A percentile compares a stretch with the other conserved stretches of the same genome.
These are phyloP conservation scores for Apaloderma vittatum DNA, from an alignment of 2,113 vertebrate genomes.

Conservation along the genomic window DNA sequence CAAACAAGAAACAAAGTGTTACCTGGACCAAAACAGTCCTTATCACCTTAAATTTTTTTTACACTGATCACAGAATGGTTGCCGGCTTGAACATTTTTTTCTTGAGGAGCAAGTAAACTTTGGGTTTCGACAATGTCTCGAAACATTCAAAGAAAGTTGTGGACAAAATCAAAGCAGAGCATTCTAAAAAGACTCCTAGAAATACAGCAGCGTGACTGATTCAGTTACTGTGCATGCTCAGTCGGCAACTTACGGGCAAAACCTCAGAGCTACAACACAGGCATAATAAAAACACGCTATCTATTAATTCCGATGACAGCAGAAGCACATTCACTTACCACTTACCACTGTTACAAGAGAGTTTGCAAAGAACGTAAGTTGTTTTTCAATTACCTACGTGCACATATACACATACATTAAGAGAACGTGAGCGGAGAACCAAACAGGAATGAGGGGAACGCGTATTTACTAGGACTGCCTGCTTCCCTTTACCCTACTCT, in stretches of 20 bases:
- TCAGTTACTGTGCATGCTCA: not conserved
- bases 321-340: not conserved
- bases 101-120: not conserved
- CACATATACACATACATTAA: not conserved
- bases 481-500: not conserved
- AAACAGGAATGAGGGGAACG: not conserved
- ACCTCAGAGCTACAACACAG: not conserved
- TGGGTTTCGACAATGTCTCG: not conserved
- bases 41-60: not conserved
- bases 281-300: not conserved
- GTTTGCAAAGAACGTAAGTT: not conserved
- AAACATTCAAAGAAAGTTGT: not conserved
- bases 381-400: not conserved
- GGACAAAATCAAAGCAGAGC: not conserved
- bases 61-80: not conserved
- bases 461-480: not conserved
- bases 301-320: not conserved
- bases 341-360: not conserved
- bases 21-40: not conserved
- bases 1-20: not conserved
- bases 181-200: not conserved
- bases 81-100: not conserved
- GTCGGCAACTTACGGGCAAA: not conserved
- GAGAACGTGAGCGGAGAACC: not conserved
- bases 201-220: not conserved